Evolutionary conservation across 2,888 invertebrate species (phyloP).

Genomic region (Ceramica pisi): DNA sequence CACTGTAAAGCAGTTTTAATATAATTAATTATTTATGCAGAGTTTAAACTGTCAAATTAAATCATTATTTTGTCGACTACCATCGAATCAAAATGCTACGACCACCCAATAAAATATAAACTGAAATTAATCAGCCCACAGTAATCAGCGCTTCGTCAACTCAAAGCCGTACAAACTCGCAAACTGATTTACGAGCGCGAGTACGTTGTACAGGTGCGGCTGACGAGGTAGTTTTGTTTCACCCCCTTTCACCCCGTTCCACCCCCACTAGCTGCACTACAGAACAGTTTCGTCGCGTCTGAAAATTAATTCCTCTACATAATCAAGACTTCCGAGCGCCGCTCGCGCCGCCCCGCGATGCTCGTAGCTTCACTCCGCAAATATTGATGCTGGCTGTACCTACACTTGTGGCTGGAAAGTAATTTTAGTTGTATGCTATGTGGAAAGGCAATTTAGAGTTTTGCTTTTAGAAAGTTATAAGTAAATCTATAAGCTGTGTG

Average conservation of each 20-base stretch:
- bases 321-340: conserved; percentile 88
- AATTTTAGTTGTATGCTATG: conserved; percentile 31
- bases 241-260: conserved; percentile 62
- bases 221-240: conserved; percentile 85
- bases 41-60: too few species aligned
- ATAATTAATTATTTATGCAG: too few species aligned
- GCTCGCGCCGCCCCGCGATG: conserved; percentile 67
- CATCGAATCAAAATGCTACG: neutral
- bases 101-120: neutral
- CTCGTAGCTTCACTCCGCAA: conserved; percentile 81
- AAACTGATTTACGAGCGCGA: conserved; percentile 84
- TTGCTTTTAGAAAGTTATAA: neutral
- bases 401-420: conserved; percentile 27
- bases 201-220: conserved; percentile 86
- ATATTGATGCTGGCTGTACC: conserved; percentile 51
- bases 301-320: conserved; percentile 91
- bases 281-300: conserved; percentile 88
- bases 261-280: conserved; percentile 73
- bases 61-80: neutral
- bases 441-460: conserved; percentile 19
- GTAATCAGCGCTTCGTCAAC: conserved; percentile 44
- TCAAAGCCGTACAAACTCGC: conserved; percentile 59
- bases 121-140: conserved; percentile 4
- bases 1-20: too few species aligned
- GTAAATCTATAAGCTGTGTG: neutral